Conservation (phyloP, 2,888 invertebrate species). For the Gymnosoma rotundatum region DNA sequence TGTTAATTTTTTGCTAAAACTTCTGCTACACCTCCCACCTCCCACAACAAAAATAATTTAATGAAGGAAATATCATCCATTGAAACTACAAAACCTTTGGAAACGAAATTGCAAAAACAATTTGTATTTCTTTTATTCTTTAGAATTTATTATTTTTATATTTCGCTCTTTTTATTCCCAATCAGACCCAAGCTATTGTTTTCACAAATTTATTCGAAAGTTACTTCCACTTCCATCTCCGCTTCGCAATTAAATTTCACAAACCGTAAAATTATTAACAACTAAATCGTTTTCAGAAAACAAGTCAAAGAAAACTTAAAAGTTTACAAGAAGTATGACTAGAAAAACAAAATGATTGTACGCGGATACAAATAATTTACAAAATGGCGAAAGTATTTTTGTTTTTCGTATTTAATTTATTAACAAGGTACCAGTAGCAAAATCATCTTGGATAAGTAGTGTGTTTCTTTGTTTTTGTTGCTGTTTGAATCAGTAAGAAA, state of each 20-base stretch:
- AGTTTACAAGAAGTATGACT: constrained; percentile 16
- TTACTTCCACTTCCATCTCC: constrained; percentile 1
- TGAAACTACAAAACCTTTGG: too few species aligned
- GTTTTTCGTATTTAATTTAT: constrained; percentile 37
- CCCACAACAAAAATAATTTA: too few species aligned
- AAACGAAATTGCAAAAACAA: not conserved
- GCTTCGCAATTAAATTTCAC: constrained; percentile 45
- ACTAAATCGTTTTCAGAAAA: constrained; percentile 28
- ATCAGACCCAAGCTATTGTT: constrained; percentile 1
- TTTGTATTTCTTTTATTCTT: too few species aligned
- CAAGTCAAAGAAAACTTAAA: constrained; percentile 24
- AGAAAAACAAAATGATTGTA: not conserved
- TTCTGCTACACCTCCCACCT: too few species aligned
- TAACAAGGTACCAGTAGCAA: constrained; percentile 34
- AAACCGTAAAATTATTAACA: constrained; percentile 53
- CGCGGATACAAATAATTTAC: constrained; percentile 13
- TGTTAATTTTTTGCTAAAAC: too few species aligned
- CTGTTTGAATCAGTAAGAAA: constrained; percentile 13
- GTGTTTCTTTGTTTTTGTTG: not conserved
- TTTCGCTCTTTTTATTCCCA: not conserved
- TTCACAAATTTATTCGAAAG: constrained; percentile 25
- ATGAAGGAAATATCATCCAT: too few species aligned
- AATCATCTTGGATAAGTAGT: constrained; percentile 3
- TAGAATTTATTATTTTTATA: not conserved
- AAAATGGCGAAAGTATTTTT: constrained; percentile 31